Base-by-base conservation (phyloP, 2,888 invertebrate genomes). In the Tachystola acroxantha region DNA sequence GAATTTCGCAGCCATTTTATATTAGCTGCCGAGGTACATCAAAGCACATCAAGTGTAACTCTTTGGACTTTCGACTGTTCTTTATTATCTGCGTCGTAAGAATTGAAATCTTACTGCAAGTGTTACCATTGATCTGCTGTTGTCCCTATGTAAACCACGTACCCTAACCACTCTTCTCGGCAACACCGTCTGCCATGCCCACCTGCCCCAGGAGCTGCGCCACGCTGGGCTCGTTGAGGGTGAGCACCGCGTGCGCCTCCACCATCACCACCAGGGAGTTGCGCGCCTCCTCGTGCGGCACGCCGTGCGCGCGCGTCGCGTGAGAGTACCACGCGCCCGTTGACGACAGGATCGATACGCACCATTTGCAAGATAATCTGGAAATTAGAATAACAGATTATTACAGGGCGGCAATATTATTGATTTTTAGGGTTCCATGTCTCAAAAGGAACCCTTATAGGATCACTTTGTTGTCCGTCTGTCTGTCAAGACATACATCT, bases 181-280 rank as follows among this genome's bases (percentile, higher is more conserved):
- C 44, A 14, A 42, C 45, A 6, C 49, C 52, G n/a, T 72, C 75
- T 0, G 51, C 45, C 48, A 79, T 70, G 7, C 74, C 78, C 0
- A 72, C 77, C 49, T 82, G 82, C 0, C 79, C 78, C n/a, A 88
- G 48, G 14, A 88, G 44, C 45, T 79, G 79, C 0, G 85, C 74
- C 3, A 82, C 85, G 34, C 79, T 84, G 3, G 88, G 87, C 34
- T 86, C 86, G 42, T 70, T 71, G 11, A 86, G 56, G 0, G 88
- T 85, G 1, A 91, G 68, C 0, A 91, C 91, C 13, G 90, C 89
- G 37, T 90, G 90, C 0, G 90, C 91, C 45, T 91, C 90, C 26
- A 90, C 90, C 74, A 91, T 84, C 9, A 91, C 90, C 20, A 90
- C 85, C 2, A 91, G 77, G 0, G 89, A 89, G 55, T 90, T 89